Percentiles rank a stretch among this genome's conserved stretches.
Conservation (phyloP, 2,888 invertebrate genomes). For the Lithosia quadra region DNA sequence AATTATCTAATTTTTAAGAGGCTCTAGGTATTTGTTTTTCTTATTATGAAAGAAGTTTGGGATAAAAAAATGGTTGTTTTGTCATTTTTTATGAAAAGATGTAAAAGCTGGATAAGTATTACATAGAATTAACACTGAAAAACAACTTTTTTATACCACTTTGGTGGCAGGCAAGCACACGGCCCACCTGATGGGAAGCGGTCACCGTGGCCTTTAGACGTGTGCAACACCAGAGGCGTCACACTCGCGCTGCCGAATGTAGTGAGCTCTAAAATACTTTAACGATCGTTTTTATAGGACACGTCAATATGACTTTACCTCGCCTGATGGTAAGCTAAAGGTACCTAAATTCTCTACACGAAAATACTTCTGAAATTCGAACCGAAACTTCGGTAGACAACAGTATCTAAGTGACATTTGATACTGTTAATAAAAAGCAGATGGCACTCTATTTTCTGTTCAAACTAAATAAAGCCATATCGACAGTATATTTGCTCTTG, state of each 20-base stretch:
- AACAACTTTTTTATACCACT: too few relatives aligned
- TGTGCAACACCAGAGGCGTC: too few relatives aligned
- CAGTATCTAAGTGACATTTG: not conserved
- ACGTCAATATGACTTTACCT: too few relatives aligned
- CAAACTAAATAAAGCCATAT: constrained; percentile 19
- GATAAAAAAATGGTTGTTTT: constrained; percentile 8
- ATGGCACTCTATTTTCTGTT: constrained; percentile 12
- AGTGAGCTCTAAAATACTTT: too few relatives aligned
- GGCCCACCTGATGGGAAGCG: too few relatives aligned
- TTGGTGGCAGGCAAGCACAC: too few relatives aligned
- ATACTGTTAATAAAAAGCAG: constrained; percentile 15
- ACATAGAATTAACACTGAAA: not conserved
- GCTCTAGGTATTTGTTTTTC: not conserved
- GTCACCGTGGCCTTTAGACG: too few relatives aligned
- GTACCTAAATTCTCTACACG: too few relatives aligned
- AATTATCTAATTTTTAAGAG: constrained; percentile 19
- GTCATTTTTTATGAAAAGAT: not conserved
- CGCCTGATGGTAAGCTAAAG: too few relatives aligned
- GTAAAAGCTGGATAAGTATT: not conserved
- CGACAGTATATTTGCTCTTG: constrained; percentile 18
- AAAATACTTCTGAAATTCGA: not conserved
- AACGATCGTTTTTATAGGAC: not conserved
- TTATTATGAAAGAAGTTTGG: constrained; percentile 4
- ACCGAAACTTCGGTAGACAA: not conserved
- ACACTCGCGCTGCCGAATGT: too few relatives aligned